Evolutionary conservation across 2,113 vertebrate species (phyloP).

Genomic region (Nothocercus nigrocapillus): DNA sequence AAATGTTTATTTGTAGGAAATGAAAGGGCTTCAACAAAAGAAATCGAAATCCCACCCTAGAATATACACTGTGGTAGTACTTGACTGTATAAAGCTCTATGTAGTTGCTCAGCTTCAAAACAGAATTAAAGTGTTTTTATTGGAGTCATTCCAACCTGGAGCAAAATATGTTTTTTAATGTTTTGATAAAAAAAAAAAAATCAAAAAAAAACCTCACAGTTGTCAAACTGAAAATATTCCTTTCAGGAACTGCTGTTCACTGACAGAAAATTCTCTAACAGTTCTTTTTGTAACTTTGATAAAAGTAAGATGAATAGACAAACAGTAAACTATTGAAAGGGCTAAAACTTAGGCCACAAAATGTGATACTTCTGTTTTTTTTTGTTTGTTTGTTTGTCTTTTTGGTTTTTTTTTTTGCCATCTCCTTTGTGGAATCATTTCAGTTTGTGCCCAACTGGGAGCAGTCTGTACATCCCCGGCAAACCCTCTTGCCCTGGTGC

Average conservation of each 20-base stretch:
- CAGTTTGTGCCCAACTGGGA: rapidly evolving
- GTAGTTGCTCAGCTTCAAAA: not conserved
- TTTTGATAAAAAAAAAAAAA: not conserved
- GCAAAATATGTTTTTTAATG: not conserved
- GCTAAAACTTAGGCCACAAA: not conserved
- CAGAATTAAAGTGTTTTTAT: not conserved
- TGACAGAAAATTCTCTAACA: not conserved
- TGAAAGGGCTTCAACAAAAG: not conserved
- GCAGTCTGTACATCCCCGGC: rapidly evolving
- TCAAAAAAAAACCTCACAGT: not conserved
- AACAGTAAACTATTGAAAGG: not conserved
- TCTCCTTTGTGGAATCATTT: not conserved
- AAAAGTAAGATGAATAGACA: not conserved
- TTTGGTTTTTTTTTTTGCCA: not conserved
- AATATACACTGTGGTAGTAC: not conserved
- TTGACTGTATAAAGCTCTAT: not conserved
- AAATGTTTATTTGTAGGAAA: conserved; percentile 13
- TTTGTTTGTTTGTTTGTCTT: not conserved
- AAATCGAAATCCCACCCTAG: not conserved
- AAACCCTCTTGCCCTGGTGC: not conserved
- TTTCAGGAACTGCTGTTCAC: not conserved
- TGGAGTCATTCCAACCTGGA: not conserved
- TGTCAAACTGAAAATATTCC: not conserved
- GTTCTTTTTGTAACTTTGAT: not conserved
- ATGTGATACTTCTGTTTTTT: not conserved